Evolutionary conservation across 2,888 invertebrate genomes (phyloP).

Genomic region (Alcis repandata): DNA sequence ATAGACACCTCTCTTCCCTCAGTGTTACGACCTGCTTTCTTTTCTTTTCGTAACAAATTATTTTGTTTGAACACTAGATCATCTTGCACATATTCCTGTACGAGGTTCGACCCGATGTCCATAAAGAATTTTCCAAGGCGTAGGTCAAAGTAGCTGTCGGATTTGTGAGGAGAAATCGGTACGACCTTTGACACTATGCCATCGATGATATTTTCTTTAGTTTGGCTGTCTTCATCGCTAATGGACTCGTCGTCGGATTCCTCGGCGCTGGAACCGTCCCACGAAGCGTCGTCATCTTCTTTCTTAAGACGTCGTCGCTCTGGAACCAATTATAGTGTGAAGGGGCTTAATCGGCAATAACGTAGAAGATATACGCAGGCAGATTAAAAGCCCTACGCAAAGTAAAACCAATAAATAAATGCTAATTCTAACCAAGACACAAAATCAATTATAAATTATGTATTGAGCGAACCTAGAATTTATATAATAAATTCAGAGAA

Average conservation of each 20-base stretch:
- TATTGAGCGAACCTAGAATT: too few relatives aligned
- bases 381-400: too few relatives aligned
- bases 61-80: slow-evolving; percentile 95
- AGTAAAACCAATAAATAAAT: too few relatives aligned
- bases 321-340: slow-evolving; percentile 44
- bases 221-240: slow-evolving; percentile 74
- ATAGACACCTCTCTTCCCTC: slow-evolving; percentile 92
- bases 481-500: too few relatives aligned
- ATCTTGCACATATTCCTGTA: slow-evolving; percentile 97
- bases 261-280: slow-evolving; percentile 84
- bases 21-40: slow-evolving; percentile 87
- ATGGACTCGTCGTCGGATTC: slow-evolving; percentile 81
- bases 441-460: too few relatives aligned
- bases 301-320: slow-evolving; percentile 64
- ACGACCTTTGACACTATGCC: slow-evolving; percentile 84
- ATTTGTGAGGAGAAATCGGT: slow-evolving; percentile 73
- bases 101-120: slow-evolving; percentile 95
- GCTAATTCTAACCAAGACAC: too few relatives aligned
- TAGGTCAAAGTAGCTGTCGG: slow-evolving; percentile 93
- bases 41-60: slow-evolving; percentile 92
- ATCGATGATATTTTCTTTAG: slow-evolving; percentile 75
- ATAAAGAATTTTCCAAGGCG: slow-evolving; percentile 96
- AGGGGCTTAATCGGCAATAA: too few relatives aligned
- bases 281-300: slow-evolving; percentile 86
- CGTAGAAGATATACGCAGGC: too few relatives aligned